phyloP scores from a whole-genome alignment of 2,888 invertebrate genomes.

The Nemurella pictetii region DNA sequence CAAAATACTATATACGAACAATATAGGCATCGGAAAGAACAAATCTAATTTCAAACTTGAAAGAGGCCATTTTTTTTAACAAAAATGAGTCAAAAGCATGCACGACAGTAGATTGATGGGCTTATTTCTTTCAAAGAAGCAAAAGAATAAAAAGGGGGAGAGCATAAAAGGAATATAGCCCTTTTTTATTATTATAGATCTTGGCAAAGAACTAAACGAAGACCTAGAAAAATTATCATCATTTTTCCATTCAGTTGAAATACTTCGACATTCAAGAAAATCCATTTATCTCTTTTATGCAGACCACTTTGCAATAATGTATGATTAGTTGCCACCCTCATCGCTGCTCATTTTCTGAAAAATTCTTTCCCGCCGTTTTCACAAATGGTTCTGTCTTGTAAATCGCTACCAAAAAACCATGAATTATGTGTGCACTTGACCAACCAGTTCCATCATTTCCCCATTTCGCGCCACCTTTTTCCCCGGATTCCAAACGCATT shows the following conservation, averaged over 20 bases:
- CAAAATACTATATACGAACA: constrained; percentile 10
- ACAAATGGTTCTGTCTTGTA: neutral
- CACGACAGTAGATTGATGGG: constrained; percentile 36
- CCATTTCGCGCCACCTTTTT: too few species aligned
- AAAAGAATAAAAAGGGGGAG: constrained; percentile 29
- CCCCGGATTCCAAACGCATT: neutral
- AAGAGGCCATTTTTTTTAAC: constrained; percentile 16
- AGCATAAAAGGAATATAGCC: constrained; percentile 28
- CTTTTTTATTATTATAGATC: constrained; percentile 25
- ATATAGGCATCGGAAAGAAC: constrained; percentile 28
- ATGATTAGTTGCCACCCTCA: constrained; percentile 7
- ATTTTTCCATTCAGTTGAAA: constrained; percentile 32
- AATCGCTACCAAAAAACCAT: neutral
- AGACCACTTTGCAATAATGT: constrained; percentile 21
- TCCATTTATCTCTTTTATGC: constrained; percentile 31
- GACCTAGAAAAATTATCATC: constrained; percentile 34
- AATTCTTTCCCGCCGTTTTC: neutral
- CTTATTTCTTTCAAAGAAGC: constrained; percentile 27
- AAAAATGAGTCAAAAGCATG: constrained; percentile 30
- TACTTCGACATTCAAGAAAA: constrained; percentile 26
- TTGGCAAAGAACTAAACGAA: constrained; percentile 33
- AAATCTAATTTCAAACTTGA: constrained; percentile 29
- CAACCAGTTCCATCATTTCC: neutral
- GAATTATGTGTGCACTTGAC: neutral
- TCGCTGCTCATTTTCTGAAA: neutral